phyloP scores from a whole-genome alignment of 2,113 vertebrate species.

The Dendropsophus ebraccatus region DNA sequence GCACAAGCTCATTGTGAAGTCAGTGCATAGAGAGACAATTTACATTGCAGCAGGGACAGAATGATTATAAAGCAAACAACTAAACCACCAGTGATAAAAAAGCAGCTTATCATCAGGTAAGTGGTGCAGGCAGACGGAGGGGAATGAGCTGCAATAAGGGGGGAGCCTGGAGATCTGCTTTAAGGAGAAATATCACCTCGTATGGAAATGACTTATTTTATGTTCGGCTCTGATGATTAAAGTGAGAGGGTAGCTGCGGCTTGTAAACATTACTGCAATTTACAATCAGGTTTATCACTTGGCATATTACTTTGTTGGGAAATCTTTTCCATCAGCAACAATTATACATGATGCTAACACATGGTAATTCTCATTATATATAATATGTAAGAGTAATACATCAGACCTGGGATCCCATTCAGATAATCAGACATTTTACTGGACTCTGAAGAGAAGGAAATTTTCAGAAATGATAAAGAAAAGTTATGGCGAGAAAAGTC shows the following conservation, averaged over 20 bases:
- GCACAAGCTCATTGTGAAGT: not conserved
- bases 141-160: not conserved
- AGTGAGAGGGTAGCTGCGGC: not conserved
- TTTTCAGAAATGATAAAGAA: too few relatives aligned
- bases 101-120: not conserved
- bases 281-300: not conserved
- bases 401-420: not conserved
- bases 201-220: not conserved
- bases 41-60: not conserved
- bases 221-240: not conserved
- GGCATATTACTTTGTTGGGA: constrained; percentile 10
- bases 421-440: not conserved
- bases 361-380: not conserved
- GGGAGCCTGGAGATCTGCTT: not conserved
- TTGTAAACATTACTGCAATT: constrained; percentile 14
- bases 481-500: too few relatives aligned
- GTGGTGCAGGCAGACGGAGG: not conserved
- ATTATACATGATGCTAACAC: not conserved
- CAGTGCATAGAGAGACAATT: not conserved
- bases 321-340: not conserved
- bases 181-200: constrained; percentile 12
- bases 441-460: not conserved
- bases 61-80: not conserved
- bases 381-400: not conserved
- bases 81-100: not conserved